These are phyloP conservation scores for Margaritifera margaritifera DNA, from an alignment of 2,888 invertebrate species.

Conservation along the genomic window DNA sequence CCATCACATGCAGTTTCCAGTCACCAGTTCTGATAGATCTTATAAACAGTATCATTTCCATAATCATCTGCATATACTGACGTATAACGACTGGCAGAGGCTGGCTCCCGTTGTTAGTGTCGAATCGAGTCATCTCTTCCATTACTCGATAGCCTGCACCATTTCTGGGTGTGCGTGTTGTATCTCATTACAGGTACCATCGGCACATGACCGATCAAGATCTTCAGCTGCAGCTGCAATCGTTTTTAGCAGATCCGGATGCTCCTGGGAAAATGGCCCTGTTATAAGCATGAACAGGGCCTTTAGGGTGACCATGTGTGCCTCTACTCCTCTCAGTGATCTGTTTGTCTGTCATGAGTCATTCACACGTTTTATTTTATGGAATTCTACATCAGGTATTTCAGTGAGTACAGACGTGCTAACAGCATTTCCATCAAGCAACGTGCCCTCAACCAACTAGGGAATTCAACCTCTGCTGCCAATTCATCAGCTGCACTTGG, in stretches of 20 bases:
- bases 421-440: too few relatives aligned
- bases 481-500: too few relatives aligned
- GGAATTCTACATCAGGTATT: too few relatives aligned
- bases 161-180: too few relatives aligned
- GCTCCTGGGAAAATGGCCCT: background rate
- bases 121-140: too few relatives aligned
- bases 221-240: background rate
- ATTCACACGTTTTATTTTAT: too few relatives aligned
- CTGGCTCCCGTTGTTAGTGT: background rate
- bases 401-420: too few relatives aligned
- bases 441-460: too few relatives aligned
- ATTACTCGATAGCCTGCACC: too few relatives aligned
- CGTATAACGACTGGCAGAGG: background rate
- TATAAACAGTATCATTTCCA: slow-evolving; percentile 9
- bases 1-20: slow-evolving; percentile 10
- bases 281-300: background rate
- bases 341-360: slow-evolving; percentile 1
- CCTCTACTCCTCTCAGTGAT: slow-evolving; percentile 2
- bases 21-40: slow-evolving; percentile 9
- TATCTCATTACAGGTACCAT: background rate
- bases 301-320: slow-evolving; percentile 2
- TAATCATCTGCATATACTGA: slow-evolving; percentile 4
- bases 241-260: background rate
- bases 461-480: too few relatives aligned
- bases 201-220: background rate